These are phyloP conservation scores for Alexandromys fortis DNA, from an alignment of 2,113 vertebrate species.

Conservation along the genomic window DNA sequence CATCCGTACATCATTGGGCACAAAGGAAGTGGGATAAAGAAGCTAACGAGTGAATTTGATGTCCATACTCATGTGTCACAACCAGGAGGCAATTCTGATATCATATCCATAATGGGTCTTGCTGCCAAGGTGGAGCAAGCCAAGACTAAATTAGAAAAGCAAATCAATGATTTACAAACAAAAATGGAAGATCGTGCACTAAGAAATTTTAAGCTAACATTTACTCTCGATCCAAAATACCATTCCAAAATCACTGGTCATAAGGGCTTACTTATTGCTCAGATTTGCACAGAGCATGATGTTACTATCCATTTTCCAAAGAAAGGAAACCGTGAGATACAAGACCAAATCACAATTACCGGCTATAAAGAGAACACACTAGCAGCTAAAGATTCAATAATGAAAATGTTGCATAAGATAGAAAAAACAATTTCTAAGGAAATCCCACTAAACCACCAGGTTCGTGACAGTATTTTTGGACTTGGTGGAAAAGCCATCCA, in stretches of 20 bases:
- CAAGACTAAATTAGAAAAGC: conserved; percentile 84
- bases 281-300: conserved; percentile 93
- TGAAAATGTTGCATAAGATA: conserved; percentile 6
- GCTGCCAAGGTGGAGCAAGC: conserved; percentile 84
- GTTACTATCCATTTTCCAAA: conserved; percentile 96
- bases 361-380: neutral
- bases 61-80: conserved; percentile 90
- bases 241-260: conserved; percentile 95
- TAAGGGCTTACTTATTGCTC: conserved; percentile 92
- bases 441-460: neutral
- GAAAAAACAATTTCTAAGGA: neutral
- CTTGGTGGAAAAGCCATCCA: conserved; percentile 65
- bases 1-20: conserved; percentile 96
- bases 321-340: conserved; percentile 93
- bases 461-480: neutral
- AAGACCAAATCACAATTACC: neutral
- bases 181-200: conserved; percentile 93
- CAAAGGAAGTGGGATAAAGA: conserved; percentile 94
- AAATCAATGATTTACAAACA: conserved; percentile 89
- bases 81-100: conserved; percentile 84
- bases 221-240: conserved; percentile 94
- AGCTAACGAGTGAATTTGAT: conserved; percentile 98
- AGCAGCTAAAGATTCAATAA: neutral
- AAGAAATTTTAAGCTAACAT: conserved; percentile 94
- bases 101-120: conserved; percentile 89